These are phyloP conservation scores for Eupithecia dodoneata DNA, from an alignment of 2,888 invertebrate species.

Conservation along the genomic window DNA sequence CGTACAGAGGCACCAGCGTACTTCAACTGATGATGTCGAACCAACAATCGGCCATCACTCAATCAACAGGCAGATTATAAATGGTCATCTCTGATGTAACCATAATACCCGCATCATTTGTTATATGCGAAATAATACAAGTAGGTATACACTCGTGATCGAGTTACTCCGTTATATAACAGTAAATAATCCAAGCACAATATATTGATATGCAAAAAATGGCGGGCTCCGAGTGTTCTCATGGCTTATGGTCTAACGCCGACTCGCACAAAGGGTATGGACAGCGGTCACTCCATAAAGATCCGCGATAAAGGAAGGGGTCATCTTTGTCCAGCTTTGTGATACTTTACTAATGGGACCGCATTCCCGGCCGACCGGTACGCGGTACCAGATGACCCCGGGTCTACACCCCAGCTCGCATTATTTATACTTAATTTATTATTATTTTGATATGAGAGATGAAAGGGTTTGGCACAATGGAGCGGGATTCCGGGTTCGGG, in stretches of 20 bases:
- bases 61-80: constrained; percentile 15
- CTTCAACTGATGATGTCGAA: constrained; percentile 3
- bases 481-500: constrained; percentile 69
- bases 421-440: constrained; percentile 83
- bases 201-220: constrained; percentile 76
- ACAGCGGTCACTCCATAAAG: constrained; percentile 80
- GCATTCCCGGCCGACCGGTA: constrained; percentile 78
- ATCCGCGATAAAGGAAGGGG: constrained; percentile 75
- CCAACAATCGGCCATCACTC: constrained; percentile 25
- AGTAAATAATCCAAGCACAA: constrained; percentile 47
- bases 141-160: constrained; percentile 8
- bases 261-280: constrained; percentile 64
- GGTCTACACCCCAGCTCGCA: constrained; percentile 56
- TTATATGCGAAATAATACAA: background rate
- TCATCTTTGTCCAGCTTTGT: constrained; percentile 65
- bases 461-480: constrained; percentile 75
- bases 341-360: constrained; percentile 80
- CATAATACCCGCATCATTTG: background rate
- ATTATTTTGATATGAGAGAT: constrained; percentile 82
- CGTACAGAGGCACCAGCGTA: background rate
- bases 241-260: constrained; percentile 82
- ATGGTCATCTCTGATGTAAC: constrained; percentile 8
- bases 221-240: constrained; percentile 61
- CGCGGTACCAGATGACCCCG: constrained; percentile 61
- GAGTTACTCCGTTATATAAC: constrained; percentile 40